These are phyloP conservation scores for Metalampra italica DNA, from an alignment of 2,888 invertebrate species.

Conservation along the genomic window DNA sequence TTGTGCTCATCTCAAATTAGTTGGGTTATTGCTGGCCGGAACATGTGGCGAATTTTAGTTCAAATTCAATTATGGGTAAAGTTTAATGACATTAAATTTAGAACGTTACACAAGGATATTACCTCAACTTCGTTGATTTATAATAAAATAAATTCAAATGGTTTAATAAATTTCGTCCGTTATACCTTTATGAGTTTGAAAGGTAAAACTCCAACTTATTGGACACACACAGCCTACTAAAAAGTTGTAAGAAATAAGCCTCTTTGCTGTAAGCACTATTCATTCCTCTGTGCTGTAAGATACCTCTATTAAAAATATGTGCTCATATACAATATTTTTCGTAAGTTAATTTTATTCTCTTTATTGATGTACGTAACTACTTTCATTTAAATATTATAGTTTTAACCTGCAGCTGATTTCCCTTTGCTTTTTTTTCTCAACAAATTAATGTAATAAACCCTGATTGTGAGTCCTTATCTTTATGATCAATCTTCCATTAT, in stretches of 20 bases:
- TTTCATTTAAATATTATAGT: background rate
- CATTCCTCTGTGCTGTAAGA: no score
- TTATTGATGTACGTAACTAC: no score
- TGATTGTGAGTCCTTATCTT: conserved; percentile 29
- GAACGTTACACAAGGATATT: background rate
- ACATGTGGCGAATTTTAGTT: conserved; percentile 34
- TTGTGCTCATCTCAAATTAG: conserved; percentile 40
- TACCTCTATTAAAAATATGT: no score
- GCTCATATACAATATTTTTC: no score
- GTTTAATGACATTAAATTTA: conserved; percentile 1
- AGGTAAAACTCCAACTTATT: no score
- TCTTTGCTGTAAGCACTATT: no score
- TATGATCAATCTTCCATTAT: conserved; percentile 33
- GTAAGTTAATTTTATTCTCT: no score
- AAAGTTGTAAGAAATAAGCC: no score
- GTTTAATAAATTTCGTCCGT: no score
- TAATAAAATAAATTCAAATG: background rate
- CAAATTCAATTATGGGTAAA: conserved; percentile 25
- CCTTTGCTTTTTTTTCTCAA: no score
- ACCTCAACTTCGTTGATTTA: background rate
- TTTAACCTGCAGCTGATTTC: background rate
- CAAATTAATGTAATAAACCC: conserved; percentile 14
- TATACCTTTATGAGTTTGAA: no score
- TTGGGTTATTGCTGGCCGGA: conserved; percentile 33
- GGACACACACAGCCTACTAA: no score